Conservation (phyloP, 1,140 invertebrate genomes). For the Caerostris extrusa region DNA sequence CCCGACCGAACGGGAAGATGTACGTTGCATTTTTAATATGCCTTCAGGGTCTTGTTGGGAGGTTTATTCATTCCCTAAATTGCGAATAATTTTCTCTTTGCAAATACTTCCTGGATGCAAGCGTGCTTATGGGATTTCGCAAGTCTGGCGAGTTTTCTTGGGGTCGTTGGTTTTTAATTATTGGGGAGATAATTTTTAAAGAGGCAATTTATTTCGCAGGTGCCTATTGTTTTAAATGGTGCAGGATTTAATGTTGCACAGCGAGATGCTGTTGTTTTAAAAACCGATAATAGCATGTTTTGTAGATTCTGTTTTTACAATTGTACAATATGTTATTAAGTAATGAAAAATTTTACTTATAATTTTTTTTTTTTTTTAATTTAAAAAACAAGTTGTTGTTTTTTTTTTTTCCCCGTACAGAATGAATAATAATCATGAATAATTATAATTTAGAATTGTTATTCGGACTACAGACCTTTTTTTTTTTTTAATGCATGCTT, state of each 20-base stretch:
- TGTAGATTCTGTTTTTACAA: too few relatives aligned
- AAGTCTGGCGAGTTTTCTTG: background rate
- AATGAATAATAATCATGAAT: too few relatives aligned
- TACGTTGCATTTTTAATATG: slow-evolving; percentile 43
- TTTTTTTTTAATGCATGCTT: too few relatives aligned
- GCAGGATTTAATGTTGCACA: background rate
- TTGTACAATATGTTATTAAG: too few relatives aligned
- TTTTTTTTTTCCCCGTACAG: too few relatives aligned
- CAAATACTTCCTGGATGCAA: slow-evolving; percentile 1
- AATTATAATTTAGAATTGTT: too few relatives aligned
- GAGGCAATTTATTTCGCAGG: background rate
- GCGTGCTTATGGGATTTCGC: background rate
- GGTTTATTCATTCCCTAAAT: slow-evolving; percentile 53
- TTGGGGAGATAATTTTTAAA: slow-evolving; percentile 3
- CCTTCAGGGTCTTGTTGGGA: background rate
- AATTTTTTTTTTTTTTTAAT: too few relatives aligned
- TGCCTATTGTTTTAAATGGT: background rate
- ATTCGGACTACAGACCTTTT: too few relatives aligned
- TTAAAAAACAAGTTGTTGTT: too few relatives aligned
- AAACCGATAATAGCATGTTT: background rate
- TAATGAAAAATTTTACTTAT: too few relatives aligned
- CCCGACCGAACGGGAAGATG: background rate
- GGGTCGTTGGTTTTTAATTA: slow-evolving; percentile 40
- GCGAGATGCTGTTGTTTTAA: background rate
- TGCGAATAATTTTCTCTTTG: slow-evolving; percentile 45